Evolutionary conservation across 2,113 vertebrate genomes (phyloP).

Genomic region (Butorides virescens): DNA sequence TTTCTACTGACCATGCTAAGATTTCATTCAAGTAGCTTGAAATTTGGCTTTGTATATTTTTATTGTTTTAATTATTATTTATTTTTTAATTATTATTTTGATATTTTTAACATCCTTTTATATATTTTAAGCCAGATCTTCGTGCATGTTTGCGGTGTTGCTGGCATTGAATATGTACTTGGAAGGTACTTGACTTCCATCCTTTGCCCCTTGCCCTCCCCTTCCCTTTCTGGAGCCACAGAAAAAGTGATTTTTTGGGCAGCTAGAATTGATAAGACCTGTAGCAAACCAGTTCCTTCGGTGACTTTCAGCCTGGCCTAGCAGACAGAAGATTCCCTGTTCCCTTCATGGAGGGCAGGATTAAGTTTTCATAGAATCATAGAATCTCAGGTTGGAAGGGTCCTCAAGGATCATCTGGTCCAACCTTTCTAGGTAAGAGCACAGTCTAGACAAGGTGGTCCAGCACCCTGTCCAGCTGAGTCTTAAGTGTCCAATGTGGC

Average conservation of each 20-base stretch:
- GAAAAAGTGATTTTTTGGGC: not conserved
- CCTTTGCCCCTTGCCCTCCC: not conserved
- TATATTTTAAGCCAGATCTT: not conserved
- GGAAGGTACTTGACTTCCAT: not conserved
- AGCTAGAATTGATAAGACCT: not conserved
- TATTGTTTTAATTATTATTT: not conserved
- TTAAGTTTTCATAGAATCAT: not conserved
- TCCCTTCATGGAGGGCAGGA: not conserved
- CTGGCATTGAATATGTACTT: not conserved
- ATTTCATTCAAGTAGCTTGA: not conserved
- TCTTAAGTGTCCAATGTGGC: no score
- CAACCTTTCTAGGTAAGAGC: no score
- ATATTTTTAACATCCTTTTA: no score
- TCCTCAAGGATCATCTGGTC: no score
- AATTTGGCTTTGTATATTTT: not conserved
- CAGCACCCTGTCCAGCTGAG: no score
- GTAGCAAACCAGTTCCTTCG: not conserved
- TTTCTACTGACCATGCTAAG: not conserved
- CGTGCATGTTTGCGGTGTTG: accelerated
- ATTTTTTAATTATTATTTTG: no score
- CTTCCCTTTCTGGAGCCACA: not conserved
- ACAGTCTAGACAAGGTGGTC: no score
- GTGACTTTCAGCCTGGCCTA: not conserved
- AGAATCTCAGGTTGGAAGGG: no score
- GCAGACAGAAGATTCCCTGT: not conserved